Evolutionary conservation across 2,113 vertebrate genomes (phyloP).

Genomic region (Struthidea cinerea): DNA sequence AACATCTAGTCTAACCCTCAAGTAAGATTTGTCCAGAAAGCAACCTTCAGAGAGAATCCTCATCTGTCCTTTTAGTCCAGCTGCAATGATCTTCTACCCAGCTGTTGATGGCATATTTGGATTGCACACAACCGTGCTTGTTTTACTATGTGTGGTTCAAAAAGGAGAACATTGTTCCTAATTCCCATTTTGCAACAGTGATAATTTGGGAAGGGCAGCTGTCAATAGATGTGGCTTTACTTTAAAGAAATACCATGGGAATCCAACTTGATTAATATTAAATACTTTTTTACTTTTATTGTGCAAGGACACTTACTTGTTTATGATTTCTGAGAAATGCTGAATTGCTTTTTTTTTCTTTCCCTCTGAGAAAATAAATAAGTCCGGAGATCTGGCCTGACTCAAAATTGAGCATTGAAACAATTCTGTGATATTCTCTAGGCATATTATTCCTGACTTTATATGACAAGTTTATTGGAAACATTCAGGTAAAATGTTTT

Average conservation of each 20-base stretch:
- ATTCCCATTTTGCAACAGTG: background rate
- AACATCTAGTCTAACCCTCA: background rate
- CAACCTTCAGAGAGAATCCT: background rate
- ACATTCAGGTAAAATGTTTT: background rate
- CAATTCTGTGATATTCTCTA: background rate
- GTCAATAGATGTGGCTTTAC: background rate
- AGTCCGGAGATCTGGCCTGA: background rate
- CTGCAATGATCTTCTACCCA: background rate
- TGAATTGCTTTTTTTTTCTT: background rate
- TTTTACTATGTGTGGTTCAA: background rate
- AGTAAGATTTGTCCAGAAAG: background rate
- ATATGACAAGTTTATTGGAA: conserved; percentile 7
- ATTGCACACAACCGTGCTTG: background rate
- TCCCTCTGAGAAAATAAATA: background rate
- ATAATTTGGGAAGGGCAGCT: background rate
- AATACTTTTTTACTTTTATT: background rate
- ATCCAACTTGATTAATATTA: background rate
- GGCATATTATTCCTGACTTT: background rate
- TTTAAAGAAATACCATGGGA: background rate
- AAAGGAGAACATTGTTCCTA: background rate
- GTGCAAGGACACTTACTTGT: background rate
- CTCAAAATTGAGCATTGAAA: background rate
- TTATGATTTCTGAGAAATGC: background rate
- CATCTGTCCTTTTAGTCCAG: background rate
- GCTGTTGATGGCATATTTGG: background rate